phyloP scores from a whole-genome alignment of 2,113 vertebrate genomes.

The Ceyx cyanopectus region DNA sequence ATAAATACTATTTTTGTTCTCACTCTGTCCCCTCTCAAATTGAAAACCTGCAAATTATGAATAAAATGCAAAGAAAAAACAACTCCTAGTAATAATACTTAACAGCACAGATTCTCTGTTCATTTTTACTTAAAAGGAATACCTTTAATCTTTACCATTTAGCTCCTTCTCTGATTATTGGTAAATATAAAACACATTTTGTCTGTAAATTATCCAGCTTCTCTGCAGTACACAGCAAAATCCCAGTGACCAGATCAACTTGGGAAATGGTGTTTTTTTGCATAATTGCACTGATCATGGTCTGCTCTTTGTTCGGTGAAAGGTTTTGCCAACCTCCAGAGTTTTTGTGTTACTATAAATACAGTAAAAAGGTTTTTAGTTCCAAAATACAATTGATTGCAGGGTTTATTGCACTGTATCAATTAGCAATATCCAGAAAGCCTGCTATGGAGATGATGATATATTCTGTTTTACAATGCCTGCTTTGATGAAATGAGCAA shows the following conservation, averaged over 20 bases:
- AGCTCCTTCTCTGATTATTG: background rate
- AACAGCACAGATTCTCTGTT: background rate
- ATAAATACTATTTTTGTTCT: background rate
- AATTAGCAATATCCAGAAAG: background rate
- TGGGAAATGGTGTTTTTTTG: background rate
- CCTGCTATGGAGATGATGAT: background rate
- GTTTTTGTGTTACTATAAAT: background rate
- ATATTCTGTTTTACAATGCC: background rate
- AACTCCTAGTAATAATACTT: background rate
- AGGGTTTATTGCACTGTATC: background rate
- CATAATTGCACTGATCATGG: background rate
- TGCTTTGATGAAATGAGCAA: background rate
- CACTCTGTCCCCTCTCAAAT: background rate
- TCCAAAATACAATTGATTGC: background rate
- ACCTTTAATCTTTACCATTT: background rate
- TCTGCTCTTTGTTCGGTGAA: background rate
- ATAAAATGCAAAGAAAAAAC: background rate
- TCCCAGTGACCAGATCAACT: background rate
- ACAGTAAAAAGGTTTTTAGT: background rate
- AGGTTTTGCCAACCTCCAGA: background rate
- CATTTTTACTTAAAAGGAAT: background rate
- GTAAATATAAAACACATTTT: background rate
- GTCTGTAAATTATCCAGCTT: background rate
- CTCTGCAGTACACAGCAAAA: background rate
- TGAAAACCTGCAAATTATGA: background rate